A percentile compares a stretch with the other conserved stretches of the same genome.
Conservation (phyloP, 2,888 invertebrate genomes). For the Parnassius glacialis region DNA sequence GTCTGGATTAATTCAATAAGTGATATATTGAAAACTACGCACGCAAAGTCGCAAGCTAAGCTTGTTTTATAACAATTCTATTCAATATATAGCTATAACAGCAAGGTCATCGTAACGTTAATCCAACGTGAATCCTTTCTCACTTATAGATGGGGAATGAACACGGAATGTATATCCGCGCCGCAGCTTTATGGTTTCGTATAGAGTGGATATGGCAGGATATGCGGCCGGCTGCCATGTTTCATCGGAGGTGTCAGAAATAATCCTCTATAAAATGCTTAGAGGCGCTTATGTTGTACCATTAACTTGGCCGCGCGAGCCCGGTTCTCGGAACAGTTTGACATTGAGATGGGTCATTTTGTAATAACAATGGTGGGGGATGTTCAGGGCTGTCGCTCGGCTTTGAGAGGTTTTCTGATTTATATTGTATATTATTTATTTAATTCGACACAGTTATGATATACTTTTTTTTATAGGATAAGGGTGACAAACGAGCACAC, state of each 20-base stretch:
- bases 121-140: constrained; percentile 6
- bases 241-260: constrained; percentile 76
- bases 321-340: constrained; percentile 64
- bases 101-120: constrained; percentile 2
- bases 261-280: constrained; percentile 70
- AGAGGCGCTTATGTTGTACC: constrained; percentile 53
- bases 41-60: too few species aligned
- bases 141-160: constrained; percentile 29
- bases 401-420: background rate
- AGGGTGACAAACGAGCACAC: too few species aligned
- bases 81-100: constrained; percentile 36
- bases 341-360: constrained; percentile 80
- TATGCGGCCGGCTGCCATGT: constrained; percentile 59
- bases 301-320: constrained; percentile 33
- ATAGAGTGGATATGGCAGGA: constrained; percentile 16
- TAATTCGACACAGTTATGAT: too few species aligned
- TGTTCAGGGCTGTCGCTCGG: constrained; percentile 50
- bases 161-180: constrained; percentile 29
- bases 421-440: too few species aligned
- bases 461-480: too few species aligned
- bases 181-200: constrained; percentile 39
- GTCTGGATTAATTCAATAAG: too few species aligned
- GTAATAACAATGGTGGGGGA: constrained; percentile 66
- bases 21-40: too few species aligned
- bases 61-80: background rate